Base-by-base conservation (phyloP, 2,888 invertebrate genomes). In the Schizaphis graminum region DNA sequence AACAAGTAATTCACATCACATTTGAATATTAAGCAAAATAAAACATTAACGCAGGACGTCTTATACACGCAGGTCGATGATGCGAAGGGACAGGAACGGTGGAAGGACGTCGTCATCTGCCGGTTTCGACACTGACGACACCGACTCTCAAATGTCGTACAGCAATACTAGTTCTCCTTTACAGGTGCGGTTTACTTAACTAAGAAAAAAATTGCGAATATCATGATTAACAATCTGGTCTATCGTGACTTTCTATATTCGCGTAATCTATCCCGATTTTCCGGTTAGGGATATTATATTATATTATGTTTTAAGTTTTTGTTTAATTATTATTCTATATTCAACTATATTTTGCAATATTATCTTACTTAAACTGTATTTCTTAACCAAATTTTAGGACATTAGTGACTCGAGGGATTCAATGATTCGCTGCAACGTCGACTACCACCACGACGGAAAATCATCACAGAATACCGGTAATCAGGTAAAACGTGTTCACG, bases 71-170 rank as follows among this genome's bases (percentile, higher is more conserved):
- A 94, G 93, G 57, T 86, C 93, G n/a, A 57, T 57, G n/a, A 56
- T 61, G 90, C 61, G 53, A n/a, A 91, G 61, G 49, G 88, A 77
- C 41, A 84, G 77, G 56, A 89, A 35, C 47, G 11, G 44, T 21
- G 87, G 49, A 41, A 85, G 93, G 8, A 94, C 89, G 41, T 61
- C 84, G 16, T 93, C 84, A 26, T 93, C 93, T 24, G 84, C 35
- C 35, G 93, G 93, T 44, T 94, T 90, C 61, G 97, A 97, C 95
- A 97, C 97, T 88, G 97, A 97, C 95, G 97, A 97, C 95, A 97
- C 97, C 0, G 98, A 98, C 96, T 98, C 98, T 57, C 97, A 98
- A 95, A 97, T 97, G 95, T 98, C 98, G 0, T 98, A 97, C 95
- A 98, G 98, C 95, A 98, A 97, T 95, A 97, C 97, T 85, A 97